Evolutionary conservation across 2,888 invertebrate species (phyloP), one percentile per base, ranked within the genome.

Genomic region (Pseudeuparius sepicola): DNA sequence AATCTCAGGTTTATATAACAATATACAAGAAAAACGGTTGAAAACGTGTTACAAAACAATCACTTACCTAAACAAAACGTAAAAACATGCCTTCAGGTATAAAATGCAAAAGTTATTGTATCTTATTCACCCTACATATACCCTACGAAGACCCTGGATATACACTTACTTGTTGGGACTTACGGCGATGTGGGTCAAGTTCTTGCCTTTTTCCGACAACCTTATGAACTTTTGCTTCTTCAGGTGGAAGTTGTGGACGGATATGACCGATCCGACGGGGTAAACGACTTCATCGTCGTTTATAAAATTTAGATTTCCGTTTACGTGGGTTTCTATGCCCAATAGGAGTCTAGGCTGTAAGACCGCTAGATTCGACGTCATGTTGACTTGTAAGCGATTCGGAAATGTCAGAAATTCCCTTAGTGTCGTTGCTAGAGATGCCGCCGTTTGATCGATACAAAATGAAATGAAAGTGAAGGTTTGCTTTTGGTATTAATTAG

Each of bases 201-300:
- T 66, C 46, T 70, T 70, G 33, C 74, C 72, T 51, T 76, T 78
- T 31, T 78, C 78, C 20, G 75, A 67, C 14, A 82, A 61, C 46
- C 75, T 70, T 31, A 86, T 75, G 50, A 79, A 79, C 50, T 74
- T 74, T 54, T 88, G 87, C 44, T 73, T 75, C 52, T 76, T 75
- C 48, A 75, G 71, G 4, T 71, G 65, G 55, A 74, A 75, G 55
- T 86, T 79, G 50, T 88, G 84, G 39, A 86, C 66, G 1, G 78
- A 72, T 30, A 88, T 62, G 1, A 80, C 79, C 31, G 78, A 77
- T 32, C 86, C 87, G 16, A 81, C 81, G 0, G 85, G 83, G 59
- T 87, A 87, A 30, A 86, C 65, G 23, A 87, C 70, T 53, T 86
- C 85, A 14, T 79, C 73, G 52, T 81, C 83, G 12, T 72, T 67